These are phyloP conservation scores for Ellobium chinense DNA, from an alignment of 2,888 invertebrate species.

Conservation along the genomic window DNA sequence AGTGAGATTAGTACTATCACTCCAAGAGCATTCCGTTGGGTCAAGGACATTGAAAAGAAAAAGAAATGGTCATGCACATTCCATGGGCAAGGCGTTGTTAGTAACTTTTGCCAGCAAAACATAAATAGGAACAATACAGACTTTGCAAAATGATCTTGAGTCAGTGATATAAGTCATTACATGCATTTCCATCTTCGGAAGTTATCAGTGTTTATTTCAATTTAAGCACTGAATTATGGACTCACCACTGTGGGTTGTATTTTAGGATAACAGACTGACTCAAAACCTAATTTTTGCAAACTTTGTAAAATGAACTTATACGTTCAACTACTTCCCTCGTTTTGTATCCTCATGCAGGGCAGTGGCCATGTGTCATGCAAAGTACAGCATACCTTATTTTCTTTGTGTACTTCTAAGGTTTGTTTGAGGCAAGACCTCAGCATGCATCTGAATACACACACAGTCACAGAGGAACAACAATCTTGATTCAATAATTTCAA, in stretches of 20 bases:
- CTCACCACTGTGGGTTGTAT: too few relatives aligned
- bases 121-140: conserved; percentile 4
- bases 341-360: conserved; percentile 7
- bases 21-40: not conserved
- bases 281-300: conserved; percentile 15
- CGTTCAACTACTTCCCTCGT: not conserved
- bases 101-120: conserved; percentile 10
- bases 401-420: too few relatives aligned
- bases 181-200: too few relatives aligned
- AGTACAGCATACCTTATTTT: too few relatives aligned
- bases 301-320: not conserved
- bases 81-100: conserved; percentile 5
- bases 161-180: not conserved
- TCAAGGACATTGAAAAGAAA: not conserved
- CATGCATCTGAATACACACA: not conserved
- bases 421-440: too few relatives aligned
- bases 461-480: not conserved
- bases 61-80: conserved; percentile 10
- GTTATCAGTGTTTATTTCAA: too few relatives aligned
- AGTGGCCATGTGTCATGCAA: conserved; percentile 10
- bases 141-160: conserved; percentile 21
- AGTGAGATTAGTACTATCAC: too few relatives aligned
- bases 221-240: too few relatives aligned
- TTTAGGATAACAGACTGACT: too few relatives aligned
- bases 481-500: too few relatives aligned